Evolutionary conservation across 2,888 invertebrate genomes (phyloP).

Genomic region (Hylaea fasciaria): DNA sequence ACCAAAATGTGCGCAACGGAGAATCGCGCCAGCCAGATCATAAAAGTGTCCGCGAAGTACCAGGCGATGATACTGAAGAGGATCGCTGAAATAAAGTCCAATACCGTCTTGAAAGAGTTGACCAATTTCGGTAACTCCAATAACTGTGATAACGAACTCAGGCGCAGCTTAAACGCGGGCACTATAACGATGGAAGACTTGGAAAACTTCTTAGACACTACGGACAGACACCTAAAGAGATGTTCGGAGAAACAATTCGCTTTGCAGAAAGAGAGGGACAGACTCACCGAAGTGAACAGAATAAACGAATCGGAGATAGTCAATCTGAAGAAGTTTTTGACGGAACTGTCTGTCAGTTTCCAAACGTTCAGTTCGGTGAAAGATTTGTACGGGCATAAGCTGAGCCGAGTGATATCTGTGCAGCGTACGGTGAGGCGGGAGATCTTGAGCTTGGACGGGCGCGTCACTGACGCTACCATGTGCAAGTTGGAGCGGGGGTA

Average conservation of each 20-base stretch:
- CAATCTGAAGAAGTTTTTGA: constrained; percentile 72
- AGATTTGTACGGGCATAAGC: constrained; percentile 71
- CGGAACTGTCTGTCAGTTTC: constrained; percentile 71
- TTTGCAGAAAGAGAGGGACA: constrained; percentile 73
- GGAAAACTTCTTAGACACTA: constrained; percentile 78
- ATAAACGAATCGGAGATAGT: constrained; percentile 77
- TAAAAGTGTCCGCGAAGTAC: constrained; percentile 78
- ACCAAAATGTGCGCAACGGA: constrained; percentile 72
- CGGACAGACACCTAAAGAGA: constrained; percentile 70
- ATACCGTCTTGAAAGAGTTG: constrained; percentile 73
- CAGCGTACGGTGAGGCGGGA: constrained; percentile 75
- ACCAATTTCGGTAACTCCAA: constrained; percentile 72
- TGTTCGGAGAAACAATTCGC: constrained; percentile 71
- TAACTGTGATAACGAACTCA: constrained; percentile 64
- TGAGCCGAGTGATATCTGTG: constrained; percentile 68
- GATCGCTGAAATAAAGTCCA: constrained; percentile 76
- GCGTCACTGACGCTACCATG: constrained; percentile 60
- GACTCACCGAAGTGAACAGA: constrained; percentile 69
- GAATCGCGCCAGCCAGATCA: constrained; percentile 74
- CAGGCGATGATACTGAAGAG: constrained; percentile 77
- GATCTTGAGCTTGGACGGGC: constrained; percentile 67
- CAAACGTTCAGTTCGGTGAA: constrained; percentile 72
- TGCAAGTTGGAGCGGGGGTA: constrained; percentile 71
- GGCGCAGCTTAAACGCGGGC: constrained; percentile 66
- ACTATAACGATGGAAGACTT: constrained; percentile 77